phyloP scores from a whole-genome alignment of 2,113 vertebrate species.

The Chaetodon auriga region DNA sequence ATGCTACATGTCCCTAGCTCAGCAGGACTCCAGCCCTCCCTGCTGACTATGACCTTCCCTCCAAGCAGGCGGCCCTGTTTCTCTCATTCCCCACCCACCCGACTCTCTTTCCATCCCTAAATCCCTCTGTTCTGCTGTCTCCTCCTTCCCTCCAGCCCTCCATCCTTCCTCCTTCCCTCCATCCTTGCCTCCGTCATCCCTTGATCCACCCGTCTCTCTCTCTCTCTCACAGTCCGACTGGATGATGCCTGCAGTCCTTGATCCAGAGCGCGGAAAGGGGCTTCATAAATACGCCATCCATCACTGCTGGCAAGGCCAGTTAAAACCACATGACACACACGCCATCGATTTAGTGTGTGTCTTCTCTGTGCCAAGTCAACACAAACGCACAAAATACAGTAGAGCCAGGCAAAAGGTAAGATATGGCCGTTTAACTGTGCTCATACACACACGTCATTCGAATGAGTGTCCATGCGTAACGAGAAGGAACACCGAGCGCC shows the following conservation, averaged over 20 bases:
- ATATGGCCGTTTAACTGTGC: conserved; percentile 3
- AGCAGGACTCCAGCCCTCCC: conserved; percentile 61
- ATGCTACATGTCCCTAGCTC: conserved; percentile 36
- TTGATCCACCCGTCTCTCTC: conserved; percentile 54
- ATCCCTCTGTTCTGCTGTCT: conserved; percentile 32
- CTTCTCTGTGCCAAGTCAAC: neutral
- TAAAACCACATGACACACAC: conserved; percentile 52
- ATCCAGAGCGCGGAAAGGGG: conserved; percentile 48
- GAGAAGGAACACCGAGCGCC: neutral
- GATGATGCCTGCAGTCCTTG: conserved; percentile 64
- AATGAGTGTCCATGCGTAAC: conserved; percentile 27
- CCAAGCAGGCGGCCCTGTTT: conserved; percentile 50
- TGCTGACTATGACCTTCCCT: conserved; percentile 73
- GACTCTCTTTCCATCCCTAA: conserved; percentile 9
- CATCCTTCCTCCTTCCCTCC: conserved; percentile 19
- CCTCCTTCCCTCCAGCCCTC: conserved; percentile 14
- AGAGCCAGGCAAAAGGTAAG: conserved; percentile 1
- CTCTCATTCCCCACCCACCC: neutral
- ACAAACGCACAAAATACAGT: neutral
- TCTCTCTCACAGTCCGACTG: conserved; percentile 27
- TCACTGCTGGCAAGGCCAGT: conserved; percentile 49
- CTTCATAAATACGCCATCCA: conserved; percentile 75
- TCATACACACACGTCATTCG: neutral
- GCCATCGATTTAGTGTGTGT: conserved; percentile 19
- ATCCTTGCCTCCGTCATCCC: conserved; percentile 46